Evolutionary conservation across 2,113 vertebrate species (phyloP), one percentile per base, ranked within the genome.

Genomic region (Gavialis gangeticus): DNA sequence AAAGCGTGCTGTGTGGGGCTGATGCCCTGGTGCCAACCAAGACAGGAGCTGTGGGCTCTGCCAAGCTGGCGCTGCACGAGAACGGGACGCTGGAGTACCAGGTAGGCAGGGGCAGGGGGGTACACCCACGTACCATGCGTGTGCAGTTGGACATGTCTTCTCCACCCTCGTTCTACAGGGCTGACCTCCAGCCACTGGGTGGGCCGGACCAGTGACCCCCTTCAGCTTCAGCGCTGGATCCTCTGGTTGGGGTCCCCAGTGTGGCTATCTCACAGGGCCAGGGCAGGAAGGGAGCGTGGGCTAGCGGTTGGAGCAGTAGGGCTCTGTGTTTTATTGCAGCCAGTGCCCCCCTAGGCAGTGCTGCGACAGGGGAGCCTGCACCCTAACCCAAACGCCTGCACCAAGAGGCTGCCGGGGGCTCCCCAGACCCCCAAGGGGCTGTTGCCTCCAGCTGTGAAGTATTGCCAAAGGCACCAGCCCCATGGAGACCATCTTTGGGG

Each of bases 11-110:
- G 92, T 99, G 99, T 1, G 99, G 99, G 71, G 98, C 98, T 0
- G 98, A 99, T 0, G 98, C 99, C 64, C 86, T 99, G 97, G 96
- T 92, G 28, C 99, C 99, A 0, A 98, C 98, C 77, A 99, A 99
- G 97, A 99, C 99, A 0, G 99, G 99, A 14, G 99, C 99, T 0
- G 99, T 99, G 3, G 99, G 99, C 18, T 99, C 99, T 0, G 99
- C 98, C 46, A 96, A 99, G 84, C 98, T 99, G 89, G 93, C 75
- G 0, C 98, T 99, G 60, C 98, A 99, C 3, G 98, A 98, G 88
- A 99, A 99, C 4, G 99, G 99, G 88, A 99, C 99, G 1, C 96
- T 99, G 89, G 98, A 99, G 85, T 99, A 99, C 95, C 98, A 99
- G 98, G 99, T 99, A 97, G 91, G 92, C 59, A 80, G 6, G 9